Evolutionary conservation across 2,888 invertebrate genomes (phyloP).

Genomic region (Dioctria rufipes): DNA sequence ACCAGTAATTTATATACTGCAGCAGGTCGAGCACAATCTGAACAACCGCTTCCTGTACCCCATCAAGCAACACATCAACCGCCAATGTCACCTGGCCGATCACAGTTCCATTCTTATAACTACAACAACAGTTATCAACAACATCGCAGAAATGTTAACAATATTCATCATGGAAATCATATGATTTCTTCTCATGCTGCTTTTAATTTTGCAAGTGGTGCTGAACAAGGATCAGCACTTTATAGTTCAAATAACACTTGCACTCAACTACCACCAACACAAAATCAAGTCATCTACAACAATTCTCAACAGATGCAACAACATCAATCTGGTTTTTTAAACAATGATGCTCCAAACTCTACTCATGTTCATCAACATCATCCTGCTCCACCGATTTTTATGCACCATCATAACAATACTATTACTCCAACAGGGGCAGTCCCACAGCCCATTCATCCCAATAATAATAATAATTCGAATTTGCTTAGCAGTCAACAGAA

Average conservation of each 20-base stretch:
- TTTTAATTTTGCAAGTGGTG: slow-evolving; percentile 22
- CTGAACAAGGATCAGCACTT: slow-evolving; percentile 26
- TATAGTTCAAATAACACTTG: slow-evolving; percentile 20
- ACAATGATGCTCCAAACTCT: slow-evolving; percentile 62
- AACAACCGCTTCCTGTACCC: slow-evolving; percentile 65
- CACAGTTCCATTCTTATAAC: slow-evolving; percentile 41
- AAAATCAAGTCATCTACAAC: slow-evolving; percentile 60
- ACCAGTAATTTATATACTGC: slow-evolving; percentile 65
- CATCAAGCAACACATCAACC: slow-evolving; percentile 60
- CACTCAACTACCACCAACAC: slow-evolving; percentile 55
- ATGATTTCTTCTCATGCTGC: slow-evolving; percentile 47
- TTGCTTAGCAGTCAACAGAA: slow-evolving; percentile 57
- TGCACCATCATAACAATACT: slow-evolving; percentile 70
- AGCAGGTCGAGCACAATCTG: slow-evolving; percentile 68
- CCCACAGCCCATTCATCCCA: slow-evolving; percentile 42
- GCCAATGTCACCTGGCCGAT: slow-evolving; percentile 62
- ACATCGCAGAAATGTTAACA: slow-evolving; percentile 55
- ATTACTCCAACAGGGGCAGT: slow-evolving; percentile 41
- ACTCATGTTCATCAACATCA: slow-evolving; percentile 55
- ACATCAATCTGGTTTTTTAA: slow-evolving; percentile 60
- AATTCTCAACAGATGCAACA: slow-evolving; percentile 65
- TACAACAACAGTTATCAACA: slow-evolving; percentile 56
- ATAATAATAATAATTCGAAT: slow-evolving; percentile 59
- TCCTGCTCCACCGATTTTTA: slow-evolving; percentile 66
- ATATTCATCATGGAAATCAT: slow-evolving; percentile 60